Percentiles rank a stretch among this genome's conserved stretches.
These are phyloP conservation scores for Mus caroli DNA, from an alignment of 2,797 vertebrate genomes.

Conservation along the genomic window DNA sequence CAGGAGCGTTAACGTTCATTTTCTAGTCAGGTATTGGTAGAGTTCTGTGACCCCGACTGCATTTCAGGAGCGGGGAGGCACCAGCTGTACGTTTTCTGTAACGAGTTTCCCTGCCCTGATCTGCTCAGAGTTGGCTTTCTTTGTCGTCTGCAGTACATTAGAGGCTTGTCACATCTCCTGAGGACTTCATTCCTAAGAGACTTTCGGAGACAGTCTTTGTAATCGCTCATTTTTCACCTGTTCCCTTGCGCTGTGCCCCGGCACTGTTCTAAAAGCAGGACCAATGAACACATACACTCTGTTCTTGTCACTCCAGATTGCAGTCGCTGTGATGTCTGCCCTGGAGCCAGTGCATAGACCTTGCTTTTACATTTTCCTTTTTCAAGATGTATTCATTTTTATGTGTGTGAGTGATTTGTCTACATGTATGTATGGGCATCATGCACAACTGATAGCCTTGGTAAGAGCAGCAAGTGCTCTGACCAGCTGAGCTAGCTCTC, in stretches of 20 bases:
- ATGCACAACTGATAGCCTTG: neutral
- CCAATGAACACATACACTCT: neutral
- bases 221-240: neutral
- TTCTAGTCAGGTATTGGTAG: neutral
- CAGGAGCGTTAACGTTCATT: neutral
- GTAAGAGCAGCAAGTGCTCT: neutral
- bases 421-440: neutral
- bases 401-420: neutral
- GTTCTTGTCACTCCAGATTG: neutral
- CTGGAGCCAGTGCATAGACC: neutral
- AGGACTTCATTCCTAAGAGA: conserved; percentile 7
- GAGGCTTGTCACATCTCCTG: neutral
- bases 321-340: neutral
- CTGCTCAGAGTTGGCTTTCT: neutral
- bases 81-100: neutral
- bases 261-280: neutral
- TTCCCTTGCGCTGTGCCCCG: neutral
- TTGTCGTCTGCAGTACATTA: neutral
- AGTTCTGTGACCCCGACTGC: neutral
- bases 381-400: neutral
- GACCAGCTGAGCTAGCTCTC: neutral
- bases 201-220: neutral
- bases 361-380: neutral
- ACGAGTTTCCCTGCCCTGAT: neutral
- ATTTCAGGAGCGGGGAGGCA: neutral